Percentiles rank a stretch among this genome's conserved stretches.
Evolutionary conservation across 1,140 invertebrate species (phyloP).

Genomic region (Halyomorpha halys): DNA sequence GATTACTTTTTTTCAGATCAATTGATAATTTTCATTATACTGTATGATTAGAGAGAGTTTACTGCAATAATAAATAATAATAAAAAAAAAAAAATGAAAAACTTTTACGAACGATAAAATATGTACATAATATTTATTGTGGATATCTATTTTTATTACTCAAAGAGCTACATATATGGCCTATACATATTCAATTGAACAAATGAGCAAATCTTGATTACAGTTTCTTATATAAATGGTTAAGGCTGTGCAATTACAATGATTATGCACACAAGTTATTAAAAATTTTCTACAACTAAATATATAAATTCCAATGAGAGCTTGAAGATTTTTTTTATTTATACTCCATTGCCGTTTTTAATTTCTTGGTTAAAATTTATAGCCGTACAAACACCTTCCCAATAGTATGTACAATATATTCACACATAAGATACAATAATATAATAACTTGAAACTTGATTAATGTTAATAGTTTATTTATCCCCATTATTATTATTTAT

Average conservation of each 20-base stretch:
- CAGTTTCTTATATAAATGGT: conserved; percentile 19
- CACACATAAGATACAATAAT: conserved; percentile 7
- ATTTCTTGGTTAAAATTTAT: conserved; percentile 4
- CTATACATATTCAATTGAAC: conserved; percentile 21
- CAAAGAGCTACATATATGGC: conserved; percentile 9
- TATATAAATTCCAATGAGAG: conserved; percentile 15
- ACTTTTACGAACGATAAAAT: neutral
- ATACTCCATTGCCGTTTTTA: conserved; percentile 1
- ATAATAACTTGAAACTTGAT: neutral
- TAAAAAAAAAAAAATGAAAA: too few relatives aligned
- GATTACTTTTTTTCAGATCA: too few relatives aligned
- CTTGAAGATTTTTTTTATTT: conserved; percentile 5
- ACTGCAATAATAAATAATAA: too few relatives aligned
- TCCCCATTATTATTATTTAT: conserved; percentile 12
- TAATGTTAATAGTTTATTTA: conserved; percentile 17
- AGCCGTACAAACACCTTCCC: conserved; percentile 7
- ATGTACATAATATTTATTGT: conserved; percentile 11
- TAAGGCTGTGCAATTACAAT: conserved; percentile 21
- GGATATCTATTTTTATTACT: neutral
- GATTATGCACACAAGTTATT: conserved; percentile 16
- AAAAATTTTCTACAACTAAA: conserved; percentile 18
- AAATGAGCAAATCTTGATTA: conserved; percentile 21
- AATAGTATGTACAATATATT: conserved; percentile 8
- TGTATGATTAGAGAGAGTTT: too few relatives aligned
- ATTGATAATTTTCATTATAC: too few relatives aligned